Evolutionary conservation across 1,140 invertebrate species (phyloP), one percentile per base, ranked within the genome.

Genomic region (Trinorchestia longiramus): DNA sequence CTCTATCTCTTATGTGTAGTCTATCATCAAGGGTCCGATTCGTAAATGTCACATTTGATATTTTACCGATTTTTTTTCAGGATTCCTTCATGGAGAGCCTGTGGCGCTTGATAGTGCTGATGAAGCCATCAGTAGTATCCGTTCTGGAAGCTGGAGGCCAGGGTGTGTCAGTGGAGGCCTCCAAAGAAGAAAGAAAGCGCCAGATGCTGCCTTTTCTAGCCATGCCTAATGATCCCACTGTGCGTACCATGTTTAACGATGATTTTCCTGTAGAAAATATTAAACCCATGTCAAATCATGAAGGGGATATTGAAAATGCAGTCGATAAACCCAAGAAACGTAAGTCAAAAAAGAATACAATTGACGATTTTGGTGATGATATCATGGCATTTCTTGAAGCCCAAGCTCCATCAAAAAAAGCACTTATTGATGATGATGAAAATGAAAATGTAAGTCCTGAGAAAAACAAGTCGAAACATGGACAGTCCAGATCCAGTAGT

Each of bases 81-180:
- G 99, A 99, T 97, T 99, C 99, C 0, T 98, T 99, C 97, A 98
- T 99, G 96, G 98, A 98, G 17, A 99, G 99, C 97, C 97, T 99
- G 0, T 97, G 99, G 36, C 98, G 99, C 95, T 98, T 99, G 96
- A 99, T 99, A 97, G 98, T 99, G 97, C 98, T 99, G 96, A 99
- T 99, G 99, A 98, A 98, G 97, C 98, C 98, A 15, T 98, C 98
- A 96, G 96, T 97, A 43, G 96, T 97, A 47, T 95, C 97, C 23
- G 47, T 96, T 19, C 96, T 44, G 87, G n/a, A 96, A 96, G 44
- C 91, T 96, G 88, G 96, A 95, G 96, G 97, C 96, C 57, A 96
- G 96, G 41, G 97, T 11, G 43, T 96, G n/a, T 97, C 97, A 95
- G 97, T 98, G 96, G 97, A 97, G 28, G 97, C 96, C 87, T 96